Percentiles rank a stretch among this genome's conserved stretches.
Conservation (phyloP, 1,140 invertebrate species). For the Dendrolimus punctatus region DNA sequence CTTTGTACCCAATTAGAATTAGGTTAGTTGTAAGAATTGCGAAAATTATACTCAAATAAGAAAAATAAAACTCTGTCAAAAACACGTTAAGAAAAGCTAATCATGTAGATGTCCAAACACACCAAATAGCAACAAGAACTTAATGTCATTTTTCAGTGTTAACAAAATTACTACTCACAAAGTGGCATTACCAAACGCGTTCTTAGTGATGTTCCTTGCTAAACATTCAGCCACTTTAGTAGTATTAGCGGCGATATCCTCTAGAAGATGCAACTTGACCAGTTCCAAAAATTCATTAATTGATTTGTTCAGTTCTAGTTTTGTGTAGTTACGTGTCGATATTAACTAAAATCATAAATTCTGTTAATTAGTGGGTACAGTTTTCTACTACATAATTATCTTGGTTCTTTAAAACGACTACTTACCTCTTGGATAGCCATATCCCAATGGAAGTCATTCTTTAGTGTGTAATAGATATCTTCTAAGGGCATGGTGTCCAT, state of each 20-base stretch:
- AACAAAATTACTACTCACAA: conserved; percentile 33
- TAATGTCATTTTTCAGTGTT: too few relatives aligned
- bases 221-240: conserved; percentile 43
- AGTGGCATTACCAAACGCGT: conserved; percentile 41
- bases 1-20: too few relatives aligned
- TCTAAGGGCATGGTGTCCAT: conserved; percentile 36
- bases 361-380: too few relatives aligned
- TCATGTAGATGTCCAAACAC: too few relatives aligned
- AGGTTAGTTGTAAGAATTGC: too few relatives aligned
- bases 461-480: conserved; percentile 38
- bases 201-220: conserved; percentile 29
- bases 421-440: conserved; percentile 62
- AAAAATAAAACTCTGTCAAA: too few relatives aligned
- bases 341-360: conserved; percentile 30
- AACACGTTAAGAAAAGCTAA: too few relatives aligned
- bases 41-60: too few relatives aligned
- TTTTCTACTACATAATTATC: too few relatives aligned
- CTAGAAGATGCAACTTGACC: conserved; percentile 43
- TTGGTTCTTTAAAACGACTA: neutral
- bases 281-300: conserved; percentile 50
- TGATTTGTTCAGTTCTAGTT: conserved; percentile 57
- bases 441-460: conserved; percentile 67
- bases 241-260: conserved; percentile 31
- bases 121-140: too few relatives aligned
- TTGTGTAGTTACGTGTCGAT: conserved; percentile 56